Evolutionary conservation across 2,113 vertebrate genomes (phyloP).

Genomic region (Ursus arctos): DNA sequence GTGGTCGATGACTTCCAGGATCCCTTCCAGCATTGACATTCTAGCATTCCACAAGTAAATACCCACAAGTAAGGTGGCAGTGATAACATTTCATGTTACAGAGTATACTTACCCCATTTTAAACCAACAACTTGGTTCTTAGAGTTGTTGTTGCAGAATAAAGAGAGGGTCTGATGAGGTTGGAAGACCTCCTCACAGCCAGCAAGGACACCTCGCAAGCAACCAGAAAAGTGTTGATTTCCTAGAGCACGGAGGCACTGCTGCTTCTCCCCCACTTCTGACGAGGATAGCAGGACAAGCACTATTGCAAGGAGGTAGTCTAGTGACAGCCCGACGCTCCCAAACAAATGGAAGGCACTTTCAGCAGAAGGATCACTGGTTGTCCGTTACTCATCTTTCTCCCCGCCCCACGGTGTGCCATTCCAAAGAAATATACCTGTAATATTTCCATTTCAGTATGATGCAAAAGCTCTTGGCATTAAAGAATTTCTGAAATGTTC

Average conservation of each 20-base stretch:
- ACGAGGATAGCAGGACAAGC: too few species aligned
- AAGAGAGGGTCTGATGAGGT: neutral
- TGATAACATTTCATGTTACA: neutral
- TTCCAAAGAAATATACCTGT: neutral
- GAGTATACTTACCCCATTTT: fast-evolving
- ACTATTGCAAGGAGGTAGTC: fast-evolving
- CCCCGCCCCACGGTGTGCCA: fast-evolving
- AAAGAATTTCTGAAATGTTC: neutral
- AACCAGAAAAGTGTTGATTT: neutral
- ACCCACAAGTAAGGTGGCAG: too few species aligned
- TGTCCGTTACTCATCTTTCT: neutral
- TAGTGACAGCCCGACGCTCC: neutral
- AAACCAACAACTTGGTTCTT: neutral
- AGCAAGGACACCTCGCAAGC: neutral
- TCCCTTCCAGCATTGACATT: too few species aligned
- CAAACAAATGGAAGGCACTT: neutral
- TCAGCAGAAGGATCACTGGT: neutral
- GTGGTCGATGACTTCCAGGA: neutral
- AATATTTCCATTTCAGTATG: neutral
- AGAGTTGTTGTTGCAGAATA: neutral
- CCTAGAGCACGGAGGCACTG: fast-evolving
- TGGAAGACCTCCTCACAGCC: neutral
- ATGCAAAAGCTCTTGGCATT: neutral
- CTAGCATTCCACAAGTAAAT: too few species aligned
- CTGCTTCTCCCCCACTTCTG: too few species aligned